Evolutionary conservation across 2,797 vertebrate species (phyloP).

Genomic region (Notoglanidium macrostoma): DNA sequence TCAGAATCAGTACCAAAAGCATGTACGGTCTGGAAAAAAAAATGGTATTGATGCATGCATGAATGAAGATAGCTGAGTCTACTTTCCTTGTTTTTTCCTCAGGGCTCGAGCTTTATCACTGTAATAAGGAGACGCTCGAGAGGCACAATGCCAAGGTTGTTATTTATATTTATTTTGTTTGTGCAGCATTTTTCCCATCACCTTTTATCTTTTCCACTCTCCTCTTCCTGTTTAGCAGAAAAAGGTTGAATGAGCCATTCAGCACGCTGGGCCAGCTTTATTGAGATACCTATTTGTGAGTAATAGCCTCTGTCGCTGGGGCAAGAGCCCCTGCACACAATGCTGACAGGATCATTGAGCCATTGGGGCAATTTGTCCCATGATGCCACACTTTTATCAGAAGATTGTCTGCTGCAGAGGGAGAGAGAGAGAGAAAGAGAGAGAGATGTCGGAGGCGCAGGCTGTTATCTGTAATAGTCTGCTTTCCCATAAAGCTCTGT

Average conservation of each 20-base stretch:
- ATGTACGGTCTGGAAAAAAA: background rate
- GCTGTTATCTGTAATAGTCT: constrained; percentile 67
- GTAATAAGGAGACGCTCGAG: constrained; percentile 28
- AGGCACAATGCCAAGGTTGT: constrained; percentile 44
- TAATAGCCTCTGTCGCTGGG: constrained; percentile 58
- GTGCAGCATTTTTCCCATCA: constrained; percentile 31
- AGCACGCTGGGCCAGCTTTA: constrained; percentile 55
- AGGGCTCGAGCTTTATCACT: background rate
- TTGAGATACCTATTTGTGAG: constrained; percentile 60
- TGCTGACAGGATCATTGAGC: constrained; percentile 62
- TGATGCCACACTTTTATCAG: constrained; percentile 52
- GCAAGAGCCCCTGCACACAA: constrained; percentile 47
- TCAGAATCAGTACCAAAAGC: background rate
- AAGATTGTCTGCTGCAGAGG: constrained; percentile 45
- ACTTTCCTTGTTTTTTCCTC: background rate
- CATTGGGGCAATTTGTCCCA: constrained; percentile 58
- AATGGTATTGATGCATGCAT: background rate
- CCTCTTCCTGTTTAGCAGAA: constrained; percentile 52
- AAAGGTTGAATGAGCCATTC: constrained; percentile 55
- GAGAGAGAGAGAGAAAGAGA: constrained; percentile 74
- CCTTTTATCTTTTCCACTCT: constrained; percentile 46
- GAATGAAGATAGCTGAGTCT: background rate
- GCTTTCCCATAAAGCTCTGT: constrained; percentile 63
- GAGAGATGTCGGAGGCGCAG: constrained; percentile 70
- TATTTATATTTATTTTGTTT: constrained; percentile 56